Conservation (phyloP, 2,888 invertebrate genomes). For the Tanaodytes sp. region DNA sequence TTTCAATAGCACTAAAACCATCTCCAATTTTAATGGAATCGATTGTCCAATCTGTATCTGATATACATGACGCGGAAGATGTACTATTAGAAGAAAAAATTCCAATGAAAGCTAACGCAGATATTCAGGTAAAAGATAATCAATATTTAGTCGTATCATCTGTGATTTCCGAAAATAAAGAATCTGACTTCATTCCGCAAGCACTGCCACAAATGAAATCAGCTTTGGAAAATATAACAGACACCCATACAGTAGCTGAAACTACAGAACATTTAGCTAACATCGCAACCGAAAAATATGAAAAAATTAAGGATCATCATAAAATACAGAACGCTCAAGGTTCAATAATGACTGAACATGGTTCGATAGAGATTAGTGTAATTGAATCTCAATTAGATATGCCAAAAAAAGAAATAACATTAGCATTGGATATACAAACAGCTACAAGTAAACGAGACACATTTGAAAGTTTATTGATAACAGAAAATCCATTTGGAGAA, state of each 20-base stretch:
- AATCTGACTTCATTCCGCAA: constrained; percentile 71
- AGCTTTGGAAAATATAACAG: constrained; percentile 60
- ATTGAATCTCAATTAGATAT: constrained; percentile 68
- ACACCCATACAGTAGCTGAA: constrained; percentile 65
- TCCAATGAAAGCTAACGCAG: constrained; percentile 61
- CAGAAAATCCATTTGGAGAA: constrained; percentile 73
- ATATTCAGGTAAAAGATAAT: constrained; percentile 64
- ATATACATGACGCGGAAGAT: constrained; percentile 77
- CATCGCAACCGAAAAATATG: constrained; percentile 65
- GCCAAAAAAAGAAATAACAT: constrained; percentile 53
- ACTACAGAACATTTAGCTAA: constrained; percentile 69
- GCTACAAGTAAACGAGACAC: constrained; percentile 74
- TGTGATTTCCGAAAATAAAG: constrained; percentile 73
- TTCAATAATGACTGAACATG: constrained; percentile 63
- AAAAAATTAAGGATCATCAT: constrained; percentile 56
- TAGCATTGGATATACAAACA: constrained; percentile 66
- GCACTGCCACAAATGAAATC: constrained; percentile 68
- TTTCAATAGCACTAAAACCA: constrained; percentile 73
- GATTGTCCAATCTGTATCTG: constrained; percentile 75
- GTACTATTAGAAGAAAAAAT: constrained; percentile 70
- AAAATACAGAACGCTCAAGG: constrained; percentile 60
- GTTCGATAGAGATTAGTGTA: constrained; percentile 63
- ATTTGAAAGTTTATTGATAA: constrained; percentile 76
- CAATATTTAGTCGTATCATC: constrained; percentile 66
- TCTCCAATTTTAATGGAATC: constrained; percentile 76